Conservation (phyloP, 2,797 vertebrate species). For the Pachyuromys duprasi region DNA sequence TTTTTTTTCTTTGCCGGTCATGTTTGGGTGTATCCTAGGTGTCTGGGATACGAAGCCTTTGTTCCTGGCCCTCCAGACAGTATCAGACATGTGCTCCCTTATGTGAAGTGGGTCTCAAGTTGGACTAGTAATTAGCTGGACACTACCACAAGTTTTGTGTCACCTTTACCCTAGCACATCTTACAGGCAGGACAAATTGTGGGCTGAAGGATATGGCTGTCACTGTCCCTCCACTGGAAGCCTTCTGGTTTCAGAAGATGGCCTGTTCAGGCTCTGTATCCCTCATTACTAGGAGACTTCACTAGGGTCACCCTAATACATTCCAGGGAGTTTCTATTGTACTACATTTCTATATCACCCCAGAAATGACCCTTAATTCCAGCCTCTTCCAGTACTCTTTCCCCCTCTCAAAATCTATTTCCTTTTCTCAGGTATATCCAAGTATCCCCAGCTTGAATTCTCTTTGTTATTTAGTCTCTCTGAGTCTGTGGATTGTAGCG, state of each 20-base stretch:
- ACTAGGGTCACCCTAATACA: background rate
- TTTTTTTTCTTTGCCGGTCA: background rate
- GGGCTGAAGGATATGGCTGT: background rate
- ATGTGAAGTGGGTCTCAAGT: background rate
- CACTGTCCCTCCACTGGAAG: background rate
- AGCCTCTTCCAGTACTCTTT: background rate
- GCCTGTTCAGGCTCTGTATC: too few species aligned
- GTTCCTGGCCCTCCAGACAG: background rate
- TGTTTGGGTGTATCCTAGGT: background rate
- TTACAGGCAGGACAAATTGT: background rate
- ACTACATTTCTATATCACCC: background rate
- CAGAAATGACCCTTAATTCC: background rate
- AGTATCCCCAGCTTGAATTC: background rate
- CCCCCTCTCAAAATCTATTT: background rate
- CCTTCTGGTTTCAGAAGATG: too few species aligned
- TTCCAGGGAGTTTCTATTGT: background rate
- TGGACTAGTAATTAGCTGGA: background rate
- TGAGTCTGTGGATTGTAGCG: background rate
- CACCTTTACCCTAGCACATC: background rate
- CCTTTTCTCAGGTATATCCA: background rate
- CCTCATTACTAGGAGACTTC: background rate
- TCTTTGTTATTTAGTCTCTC: background rate
- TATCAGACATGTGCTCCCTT: background rate
- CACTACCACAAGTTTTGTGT: background rate
- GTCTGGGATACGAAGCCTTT: background rate